Percentiles rank a stretch among this genome's conserved stretches.
Conservation (phyloP, 2,797 vertebrate genomes). For the Sebastes matsubarae region DNA sequence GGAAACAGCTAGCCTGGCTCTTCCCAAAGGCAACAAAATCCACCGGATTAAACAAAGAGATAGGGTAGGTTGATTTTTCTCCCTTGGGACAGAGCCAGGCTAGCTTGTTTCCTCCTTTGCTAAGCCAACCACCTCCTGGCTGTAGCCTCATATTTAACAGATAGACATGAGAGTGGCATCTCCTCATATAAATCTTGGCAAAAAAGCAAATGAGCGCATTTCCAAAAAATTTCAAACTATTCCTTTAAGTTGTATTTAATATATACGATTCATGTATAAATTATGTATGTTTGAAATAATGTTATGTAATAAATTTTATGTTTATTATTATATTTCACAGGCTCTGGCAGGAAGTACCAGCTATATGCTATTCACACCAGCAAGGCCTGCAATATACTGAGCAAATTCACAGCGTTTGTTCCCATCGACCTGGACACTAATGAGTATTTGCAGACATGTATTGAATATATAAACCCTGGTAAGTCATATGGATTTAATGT, state of each 20-base stretch:
- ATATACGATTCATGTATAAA: not conserved
- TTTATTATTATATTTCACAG: slow-evolving; percentile 69
- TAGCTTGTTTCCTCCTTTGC: too few relatives aligned
- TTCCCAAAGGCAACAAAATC: not conserved
- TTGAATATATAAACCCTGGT: slow-evolving; percentile 86
- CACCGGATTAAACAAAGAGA: not conserved
- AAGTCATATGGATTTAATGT: slow-evolving; percentile 48
- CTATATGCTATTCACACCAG: slow-evolving; percentile 91
- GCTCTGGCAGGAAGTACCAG: slow-evolving; percentile 89
- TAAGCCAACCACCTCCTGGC: not conserved
- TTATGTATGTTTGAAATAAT: not conserved
- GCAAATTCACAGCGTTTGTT: slow-evolving; percentile 92
- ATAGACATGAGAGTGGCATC: not conserved
- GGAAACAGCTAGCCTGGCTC: not conserved
- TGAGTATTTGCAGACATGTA: slow-evolving; percentile 85
- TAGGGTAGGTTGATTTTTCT: not conserved
- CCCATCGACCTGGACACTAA: slow-evolving; percentile 91
- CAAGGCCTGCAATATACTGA: slow-evolving; percentile 93
- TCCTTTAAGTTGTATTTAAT: not conserved
- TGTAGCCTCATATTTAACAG: too few relatives aligned
- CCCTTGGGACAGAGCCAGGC: not conserved
- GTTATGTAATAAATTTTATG: not conserved
- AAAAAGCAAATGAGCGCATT: not conserved
- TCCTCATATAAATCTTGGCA: not conserved
- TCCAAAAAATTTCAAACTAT: not conserved